Base-by-base conservation (phyloP, 2,113 vertebrate species). In the Herpailurus yagouaroundi region DNA sequence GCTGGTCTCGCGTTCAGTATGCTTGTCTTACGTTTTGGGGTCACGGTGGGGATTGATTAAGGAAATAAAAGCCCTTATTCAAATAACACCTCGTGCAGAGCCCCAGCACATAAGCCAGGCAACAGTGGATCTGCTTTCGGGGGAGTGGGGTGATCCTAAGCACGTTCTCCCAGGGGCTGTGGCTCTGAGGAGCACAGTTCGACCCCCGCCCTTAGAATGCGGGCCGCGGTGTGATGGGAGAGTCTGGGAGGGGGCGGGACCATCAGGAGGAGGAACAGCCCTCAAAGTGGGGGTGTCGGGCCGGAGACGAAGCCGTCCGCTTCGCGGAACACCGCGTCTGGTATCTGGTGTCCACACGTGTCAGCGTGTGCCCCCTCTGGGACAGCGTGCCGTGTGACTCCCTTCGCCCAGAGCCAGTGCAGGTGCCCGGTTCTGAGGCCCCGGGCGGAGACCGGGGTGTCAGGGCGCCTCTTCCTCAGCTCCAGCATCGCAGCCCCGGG, bases 401-500 rank as follows among this genome's bases (percentile, higher is more conserved):
- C 8, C 48, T n/a, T n/a, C 6, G 76, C 33, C 3, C 52, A 52
- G 19, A 33, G 21, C 45, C 27, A 3, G 16, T 77, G 41, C n/a
- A 52, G 19, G 10, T 13, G 18, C 18, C 77, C 16, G 21, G 77
- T 50, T 52, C 15, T 6, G 45, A 16, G 14, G 29, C 29, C 31
- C 71, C 16, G 8, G 29, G 1, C 1, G 4, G 76, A 50, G 16
- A 4, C 8, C 45, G 45, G 45, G 15, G 27, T 2, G n/a, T 33
- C 4, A 5, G 76, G 4, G 7, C 23, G 15, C 15, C 29, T 2
- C 15, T 19, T 18, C 76, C 25, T 52, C 48, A 21, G 45, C 7
- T 29, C 74, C 7, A 2, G 12, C 45, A 0, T 11, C 45, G 0
- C 45, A 31, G 4, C 45, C 13, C 41, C 3, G 18, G 27, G 27